phyloP scores from a whole-genome alignment of 2,797 vertebrate genomes.

The Microchirus variegatus region DNA sequence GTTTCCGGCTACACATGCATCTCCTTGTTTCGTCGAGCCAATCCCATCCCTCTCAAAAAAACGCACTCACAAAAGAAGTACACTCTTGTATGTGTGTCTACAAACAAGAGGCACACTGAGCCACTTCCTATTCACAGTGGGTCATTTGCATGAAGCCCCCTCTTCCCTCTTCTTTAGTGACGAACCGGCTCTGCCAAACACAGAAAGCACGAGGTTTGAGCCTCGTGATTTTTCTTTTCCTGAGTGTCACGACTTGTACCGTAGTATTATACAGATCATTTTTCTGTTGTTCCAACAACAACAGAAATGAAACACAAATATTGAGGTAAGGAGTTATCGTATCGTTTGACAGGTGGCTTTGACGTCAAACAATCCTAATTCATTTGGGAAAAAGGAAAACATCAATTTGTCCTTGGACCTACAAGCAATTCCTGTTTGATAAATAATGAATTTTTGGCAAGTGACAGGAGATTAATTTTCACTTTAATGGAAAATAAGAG shows the following conservation, averaged over 20 bases:
- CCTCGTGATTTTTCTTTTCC: constrained; percentile 10
- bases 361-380: constrained; percentile 23
- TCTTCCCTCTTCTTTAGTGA: constrained; percentile 59
- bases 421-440: constrained; percentile 34
- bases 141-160: constrained; percentile 74
- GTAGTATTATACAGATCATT: constrained; percentile 4
- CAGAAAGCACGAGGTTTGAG: constrained; percentile 25
- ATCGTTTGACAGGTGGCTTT: constrained; percentile 33
- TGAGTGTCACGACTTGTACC: constrained; percentile 2
- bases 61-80: constrained; percentile 70
- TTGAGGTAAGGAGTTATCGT: constrained; percentile 22
- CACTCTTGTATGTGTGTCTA: constrained; percentile 70
- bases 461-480: constrained; percentile 12
- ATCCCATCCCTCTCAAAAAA: constrained; percentile 73
- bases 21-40: constrained; percentile 67
- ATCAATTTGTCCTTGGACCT: constrained; percentile 23
- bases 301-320: constrained; percentile 24
- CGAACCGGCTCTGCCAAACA: constrained; percentile 44
- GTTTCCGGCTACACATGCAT: constrained; percentile 74
- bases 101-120: constrained; percentile 75
- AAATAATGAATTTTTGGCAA: constrained; percentile 45
- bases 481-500: constrained; percentile 25
- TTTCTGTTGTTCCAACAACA: constrained; percentile 9
- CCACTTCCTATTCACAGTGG: constrained; percentile 70
- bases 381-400: constrained; percentile 4